Base-by-base conservation (phyloP, 2,888 invertebrate genomes). In the Ypsolopha sequella region DNA sequence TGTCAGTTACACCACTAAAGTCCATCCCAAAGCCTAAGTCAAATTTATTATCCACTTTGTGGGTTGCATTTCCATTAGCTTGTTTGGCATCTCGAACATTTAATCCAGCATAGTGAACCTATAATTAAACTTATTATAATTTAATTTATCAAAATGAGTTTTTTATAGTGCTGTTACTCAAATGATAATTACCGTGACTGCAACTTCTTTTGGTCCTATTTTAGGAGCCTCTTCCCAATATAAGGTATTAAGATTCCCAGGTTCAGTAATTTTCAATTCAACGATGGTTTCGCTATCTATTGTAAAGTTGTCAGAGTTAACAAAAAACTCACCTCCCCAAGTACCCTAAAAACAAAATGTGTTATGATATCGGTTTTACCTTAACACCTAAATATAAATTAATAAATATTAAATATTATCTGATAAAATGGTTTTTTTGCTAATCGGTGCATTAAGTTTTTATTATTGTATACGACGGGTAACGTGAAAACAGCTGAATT, bases 1-100 rank as follows among this genome's bases (percentile, higher is more conserved):
- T 64, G n/a, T 66, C 58, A 10, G 70, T 72, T 8, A 61, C 56
- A 9, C 78, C 78, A 54, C 78, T 76, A 52, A 73, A 77, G 48
- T 76, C 75, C 64, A 72, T 69, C 13, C 70, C 70, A 45, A 60
- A 70, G 13, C 52, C 35, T 8, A 3, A 7, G 2, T 33, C 11
- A 0, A 54, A 36, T 7, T 56, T 36, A 34, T 53, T 52, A 6
- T 52, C 47, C 6, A 45, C 11, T n/a, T 50, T 52, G 3, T 52
- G 36, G 2, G 57, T 33, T n/a, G 58, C 47, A 0, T 59, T 48
- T 13, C 66, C 68, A 6, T 56, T 56, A 6, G 66, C 66, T 46
- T 53, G 65, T 39, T 65, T 68, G 0, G 62, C 56, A 14, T 70
- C 70, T 1, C 55, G 50, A 2, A 59, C 59, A 45, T 61, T 71